Base-by-base conservation (phyloP, 2,888 invertebrate genomes). In the Erpobdella octoculata region DNA sequence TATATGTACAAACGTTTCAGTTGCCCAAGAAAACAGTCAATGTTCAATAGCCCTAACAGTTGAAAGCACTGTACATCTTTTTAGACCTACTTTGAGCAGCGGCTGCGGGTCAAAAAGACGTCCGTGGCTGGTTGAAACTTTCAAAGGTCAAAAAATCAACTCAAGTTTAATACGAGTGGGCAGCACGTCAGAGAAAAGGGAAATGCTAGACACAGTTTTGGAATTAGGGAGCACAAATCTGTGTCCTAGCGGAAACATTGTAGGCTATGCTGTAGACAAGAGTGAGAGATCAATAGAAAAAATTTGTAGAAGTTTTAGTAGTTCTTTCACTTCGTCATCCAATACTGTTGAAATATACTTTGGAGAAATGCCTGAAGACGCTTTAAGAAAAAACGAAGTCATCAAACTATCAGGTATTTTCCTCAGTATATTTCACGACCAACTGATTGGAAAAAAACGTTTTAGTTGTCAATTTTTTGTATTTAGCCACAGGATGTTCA, bases 61-160 rank as follows among this genome's bases (percentile, higher is more conserved):
- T 8, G 21, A 53, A 8, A 28, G 53, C 21, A 28, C 21, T 53
- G 28, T 53, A 25, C 53, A 53, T n/a, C 21, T 53, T 1, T 25
- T 53, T 21, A 28, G 5, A 28, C 28, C 25, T 12, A 25, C 18
- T 12, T 53, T 9, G 53, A 53, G 31, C 21, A 41, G 31, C 12
- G 46, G 28, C 8, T 67, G 67, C 31, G 37, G 37, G n/a, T 28
- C 41, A 25, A 67, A 67, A 33, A 0, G 31, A 12, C 37, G 28
- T 8, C 67, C 67, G 8, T 33, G 37, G 46, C 12, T 46, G 9
- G 21, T 67, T 46, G 46, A 41, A 33, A 41, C 67, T n/a, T 18
- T 67, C 25, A 67, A 67, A 33, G 67, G 67, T 25, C 67, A 67
- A 18, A 67, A n/a, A n/a, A n/a, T n/a, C n/a, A n/a, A n/a, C n/a